Evolutionary conservation across 1,140 invertebrate species (phyloP), one percentile per base, ranked within the genome.

Genomic region (Atopsyche davidsoni): DNA sequence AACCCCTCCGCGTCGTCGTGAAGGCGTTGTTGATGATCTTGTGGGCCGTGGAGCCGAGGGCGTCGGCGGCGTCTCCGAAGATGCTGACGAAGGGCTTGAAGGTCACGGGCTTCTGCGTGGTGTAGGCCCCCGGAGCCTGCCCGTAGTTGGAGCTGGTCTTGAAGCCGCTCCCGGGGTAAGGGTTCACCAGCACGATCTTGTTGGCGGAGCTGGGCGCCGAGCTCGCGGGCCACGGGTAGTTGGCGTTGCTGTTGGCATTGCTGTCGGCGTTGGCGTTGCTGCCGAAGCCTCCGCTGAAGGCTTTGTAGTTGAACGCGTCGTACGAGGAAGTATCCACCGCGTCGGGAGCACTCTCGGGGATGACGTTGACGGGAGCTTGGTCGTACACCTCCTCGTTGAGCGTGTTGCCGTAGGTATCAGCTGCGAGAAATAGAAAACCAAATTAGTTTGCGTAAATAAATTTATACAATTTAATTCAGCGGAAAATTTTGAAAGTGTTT

Each of bases 261-360:
- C 25, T 55, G 7, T 31, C 16, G 4, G 39, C 17, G 11, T 23
- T 51, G 39, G 45, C 14, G 21, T 38, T 39, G 13, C 32, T 17
- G 46, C 41, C 22, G 38, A 40, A 48, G n/a, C 22, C 22, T 2
- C 18, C 18, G 17, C 9, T 25, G 23, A 38, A 54, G 7, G 55
- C 48, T 35, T 57, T 57, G 47, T 53, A 57, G 34, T 57, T 57
- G 46, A 45, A 53, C 2, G 55, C 46, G 23, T 57, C 46, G 36
- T 53, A 57, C 2, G 55, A 57, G 10, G 55, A 57, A 7, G 55
- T 53, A n/a, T 57, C 55, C 2, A 57, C 43, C 3, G 55, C 50
- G 36, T 57, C 55, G 13, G 55, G 51, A 16, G 51, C 50, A 35
- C 51, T 57, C 36, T 57, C 55, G 4, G 55, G 55, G 32, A 57